phyloP scores from a whole-genome alignment of 2,888 invertebrate genomes.

The Himalopsyche tibetana region DNA sequence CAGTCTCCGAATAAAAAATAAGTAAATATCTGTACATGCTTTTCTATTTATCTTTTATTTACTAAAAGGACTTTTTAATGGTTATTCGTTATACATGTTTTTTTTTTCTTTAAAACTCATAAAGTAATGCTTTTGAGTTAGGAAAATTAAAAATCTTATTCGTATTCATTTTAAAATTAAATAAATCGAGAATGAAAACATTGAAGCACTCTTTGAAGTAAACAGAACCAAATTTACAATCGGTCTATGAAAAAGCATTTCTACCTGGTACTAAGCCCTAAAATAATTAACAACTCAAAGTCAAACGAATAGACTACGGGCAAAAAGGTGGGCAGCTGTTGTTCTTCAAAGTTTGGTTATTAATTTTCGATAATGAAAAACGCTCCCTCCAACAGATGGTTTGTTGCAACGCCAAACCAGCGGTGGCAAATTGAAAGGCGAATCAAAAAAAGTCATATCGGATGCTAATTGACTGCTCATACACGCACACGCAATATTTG shows the following conservation, averaged over 20 bases:
- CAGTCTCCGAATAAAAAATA: no score
- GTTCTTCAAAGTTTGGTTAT: conserved; percentile 29
- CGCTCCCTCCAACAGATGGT: conserved; percentile 9
- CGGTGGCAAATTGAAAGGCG: background rate
- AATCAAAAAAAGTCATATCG: background rate
- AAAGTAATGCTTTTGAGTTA: no score
- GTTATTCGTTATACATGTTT: no score
- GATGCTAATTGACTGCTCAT: background rate
- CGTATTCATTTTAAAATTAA: background rate
- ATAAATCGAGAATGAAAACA: background rate
- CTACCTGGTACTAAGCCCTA: conserved; percentile 10
- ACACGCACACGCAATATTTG: no score
- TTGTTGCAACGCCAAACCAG: background rate
- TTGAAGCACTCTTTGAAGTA: background rate
- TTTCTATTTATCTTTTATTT: no score
- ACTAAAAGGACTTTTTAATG: no score
- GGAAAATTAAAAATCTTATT: background rate
- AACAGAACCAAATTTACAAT: conserved; percentile 3
- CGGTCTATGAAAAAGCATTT: background rate
- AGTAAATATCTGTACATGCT: no score
- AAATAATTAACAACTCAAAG: conserved; percentile 22
- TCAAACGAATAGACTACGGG: conserved; percentile 11
- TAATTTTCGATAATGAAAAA: conserved; percentile 26
- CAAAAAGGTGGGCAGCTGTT: conserved; percentile 22
- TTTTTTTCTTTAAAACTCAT: no score